Percentiles rank a stretch among this genome's conserved stretches.
phyloP scores from a whole-genome alignment of 2,888 invertebrate species.

The Eupithecia subumbrata region DNA sequence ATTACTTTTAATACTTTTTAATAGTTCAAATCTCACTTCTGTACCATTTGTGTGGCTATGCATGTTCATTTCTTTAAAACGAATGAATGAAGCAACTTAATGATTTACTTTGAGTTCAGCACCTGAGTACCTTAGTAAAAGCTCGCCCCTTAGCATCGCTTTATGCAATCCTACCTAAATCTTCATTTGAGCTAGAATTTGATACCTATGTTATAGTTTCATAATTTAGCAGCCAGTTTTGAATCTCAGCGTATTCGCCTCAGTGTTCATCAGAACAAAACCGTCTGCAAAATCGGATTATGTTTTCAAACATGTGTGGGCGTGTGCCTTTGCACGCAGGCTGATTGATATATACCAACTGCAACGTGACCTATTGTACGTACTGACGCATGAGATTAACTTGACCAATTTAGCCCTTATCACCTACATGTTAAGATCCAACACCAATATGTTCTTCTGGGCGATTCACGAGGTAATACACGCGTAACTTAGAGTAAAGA shows the following conservation, averaged over 20 bases:
- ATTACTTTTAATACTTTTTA: background rate
- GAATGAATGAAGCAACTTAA: background rate
- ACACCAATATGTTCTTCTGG: background rate
- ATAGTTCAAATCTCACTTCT: background rate
- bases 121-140: background rate
- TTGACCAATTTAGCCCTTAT: slow-evolving; percentile 7
- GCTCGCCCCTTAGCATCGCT: background rate
- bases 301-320: slow-evolving; percentile 39
- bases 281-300: slow-evolving; percentile 26
- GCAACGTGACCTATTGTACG: slow-evolving; percentile 26
- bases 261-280: slow-evolving; percentile 38
- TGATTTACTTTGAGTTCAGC: background rate
- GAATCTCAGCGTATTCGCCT: slow-evolving; percentile 5
- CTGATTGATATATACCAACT: background rate
- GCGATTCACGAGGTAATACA: slow-evolving; percentile 12
- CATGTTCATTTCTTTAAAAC: background rate
- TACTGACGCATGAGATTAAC: slow-evolving; percentile 6
- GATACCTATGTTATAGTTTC: background rate
- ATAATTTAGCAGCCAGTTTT: background rate
- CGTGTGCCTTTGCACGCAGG: slow-evolving; percentile 37
- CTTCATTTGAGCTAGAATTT: background rate
- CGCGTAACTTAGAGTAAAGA: slow-evolving; percentile 22
- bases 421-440: slow-evolving; percentile 12
- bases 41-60: background rate
- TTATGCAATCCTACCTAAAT: background rate